A percentile compares a stretch with the other conserved stretches of the same genome.
Conservation (phyloP, 2,888 invertebrate genomes). For the Hirtodrosophila trivittata region DNA sequence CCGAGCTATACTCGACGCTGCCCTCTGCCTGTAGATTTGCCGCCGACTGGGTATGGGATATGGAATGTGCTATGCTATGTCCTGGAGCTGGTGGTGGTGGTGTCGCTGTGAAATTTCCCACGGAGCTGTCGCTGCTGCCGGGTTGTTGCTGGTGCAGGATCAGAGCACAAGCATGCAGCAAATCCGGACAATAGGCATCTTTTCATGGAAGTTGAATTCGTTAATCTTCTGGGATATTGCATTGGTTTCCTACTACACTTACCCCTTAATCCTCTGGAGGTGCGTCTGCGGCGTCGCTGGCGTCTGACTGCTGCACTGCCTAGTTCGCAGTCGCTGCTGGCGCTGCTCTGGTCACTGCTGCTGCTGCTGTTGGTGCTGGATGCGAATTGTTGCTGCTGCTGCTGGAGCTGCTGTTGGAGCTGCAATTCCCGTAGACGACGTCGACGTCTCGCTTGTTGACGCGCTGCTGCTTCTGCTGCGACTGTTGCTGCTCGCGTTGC, state of each 20-base stretch:
- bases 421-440: slow-evolving; percentile 64
- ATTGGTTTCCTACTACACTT: slow-evolving; percentile 8
- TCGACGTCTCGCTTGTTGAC: slow-evolving; percentile 63
- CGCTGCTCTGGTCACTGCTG: slow-evolving; percentile 51
- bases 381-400: slow-evolving; percentile 59
- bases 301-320: slow-evolving; percentile 41
- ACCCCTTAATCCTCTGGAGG: slow-evolving; percentile 65
- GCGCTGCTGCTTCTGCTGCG: slow-evolving; percentile 50
- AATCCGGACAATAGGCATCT: slow-evolving; percentile 83
- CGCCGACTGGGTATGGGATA: slow-evolving; percentile 8
- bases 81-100: slow-evolving; percentile 54
- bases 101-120: slow-evolving; percentile 78
- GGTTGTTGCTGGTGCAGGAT: slow-evolving; percentile 76
- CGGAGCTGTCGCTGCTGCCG: slow-evolving; percentile 78
- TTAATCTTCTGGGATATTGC: no score
- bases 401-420: slow-evolving; percentile 55
- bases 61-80: slow-evolving; percentile 12
- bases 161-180: slow-evolving; percentile 82
- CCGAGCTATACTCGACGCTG: slow-evolving; percentile 70
- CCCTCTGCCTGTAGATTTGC: slow-evolving; percentile 26
- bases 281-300: slow-evolving; percentile 63
- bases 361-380: slow-evolving; percentile 62
- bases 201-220: slow-evolving; percentile 8
- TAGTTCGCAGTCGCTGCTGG: slow-evolving; percentile 41
- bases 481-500: slow-evolving; percentile 30